Conservation (phyloP, 1,140 invertebrate species). For the Cherax destructor region DNA sequence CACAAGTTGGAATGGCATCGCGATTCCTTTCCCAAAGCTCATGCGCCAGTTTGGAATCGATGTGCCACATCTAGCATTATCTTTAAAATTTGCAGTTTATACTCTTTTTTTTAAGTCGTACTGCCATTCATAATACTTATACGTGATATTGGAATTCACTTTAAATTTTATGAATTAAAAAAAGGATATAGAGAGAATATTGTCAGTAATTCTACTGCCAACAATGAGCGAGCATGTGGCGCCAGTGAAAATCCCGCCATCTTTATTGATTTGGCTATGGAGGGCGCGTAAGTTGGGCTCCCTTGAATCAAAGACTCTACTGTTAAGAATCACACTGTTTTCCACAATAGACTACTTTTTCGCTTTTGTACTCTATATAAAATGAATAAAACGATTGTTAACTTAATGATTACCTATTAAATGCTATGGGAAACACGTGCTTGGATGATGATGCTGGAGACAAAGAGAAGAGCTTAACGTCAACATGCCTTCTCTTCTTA, state of each 20-base stretch:
- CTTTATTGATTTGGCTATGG: conserved; percentile 65
- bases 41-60: conserved; percentile 42
- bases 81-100: not conserved
- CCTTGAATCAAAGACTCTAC: conserved; percentile 28
- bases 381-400: not conserved
- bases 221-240: conserved; percentile 25
- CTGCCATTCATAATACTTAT: too few species aligned
- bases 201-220: not conserved
- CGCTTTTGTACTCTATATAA: not conserved
- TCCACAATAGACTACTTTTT: not conserved
- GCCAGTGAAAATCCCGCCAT: conserved; percentile 59
- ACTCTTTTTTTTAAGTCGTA: too few species aligned
- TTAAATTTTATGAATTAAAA: not conserved
- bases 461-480: not conserved
- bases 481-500: not conserved
- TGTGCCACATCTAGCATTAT: conserved; percentile 38
- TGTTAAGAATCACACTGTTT: not conserved
- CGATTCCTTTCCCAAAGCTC: conserved; percentile 54
- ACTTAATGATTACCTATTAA: not conserved
- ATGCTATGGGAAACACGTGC: not conserved
- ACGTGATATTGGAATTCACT: too few species aligned
- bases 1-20: conserved; percentile 68
- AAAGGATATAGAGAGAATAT: not conserved
- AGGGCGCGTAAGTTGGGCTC: conserved; percentile 61
- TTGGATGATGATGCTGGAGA: not conserved